phyloP scores from a whole-genome alignment of 2,888 invertebrate genomes.

The Rotaria sp. region DNA sequence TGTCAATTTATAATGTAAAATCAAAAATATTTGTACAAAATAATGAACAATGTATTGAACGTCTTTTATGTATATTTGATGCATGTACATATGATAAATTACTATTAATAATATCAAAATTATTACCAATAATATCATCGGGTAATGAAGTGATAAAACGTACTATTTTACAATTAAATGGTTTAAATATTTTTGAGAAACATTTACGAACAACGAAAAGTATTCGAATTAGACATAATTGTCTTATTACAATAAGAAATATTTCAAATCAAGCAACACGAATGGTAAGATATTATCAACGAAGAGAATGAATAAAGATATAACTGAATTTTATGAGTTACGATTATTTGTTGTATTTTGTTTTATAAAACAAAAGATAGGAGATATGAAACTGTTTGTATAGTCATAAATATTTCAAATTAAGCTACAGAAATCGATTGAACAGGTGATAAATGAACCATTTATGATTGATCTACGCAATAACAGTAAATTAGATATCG shows the following conservation, averaged over 20 bases:
- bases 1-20: neutral
- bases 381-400: too few relatives aligned
- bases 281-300: neutral
- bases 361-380: too few relatives aligned
- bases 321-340: too few relatives aligned
- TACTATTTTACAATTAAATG: neutral
- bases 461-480: too few relatives aligned
- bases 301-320: too few relatives aligned
- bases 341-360: too few relatives aligned
- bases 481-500: too few relatives aligned
- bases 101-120: constrained; percentile 13
- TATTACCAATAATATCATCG: constrained; percentile 13
- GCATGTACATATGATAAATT: constrained; percentile 12
- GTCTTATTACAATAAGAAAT: constrained; percentile 18
- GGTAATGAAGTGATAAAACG: neutral
- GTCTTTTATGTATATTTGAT: neutral
- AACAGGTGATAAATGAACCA: too few relatives aligned
- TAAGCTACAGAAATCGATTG: too few relatives aligned
- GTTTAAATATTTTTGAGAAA: neutral
- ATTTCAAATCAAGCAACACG: constrained; percentile 6
- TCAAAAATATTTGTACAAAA: neutral
- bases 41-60: constrained; percentile 12
- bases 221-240: constrained; percentile 17
- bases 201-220: neutral
- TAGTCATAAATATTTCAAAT: too few relatives aligned